Evolutionary conservation across 2,888 invertebrate genomes (phyloP), one percentile per base, ranked within the genome.

Genomic region (Branchellion lobata): DNA sequence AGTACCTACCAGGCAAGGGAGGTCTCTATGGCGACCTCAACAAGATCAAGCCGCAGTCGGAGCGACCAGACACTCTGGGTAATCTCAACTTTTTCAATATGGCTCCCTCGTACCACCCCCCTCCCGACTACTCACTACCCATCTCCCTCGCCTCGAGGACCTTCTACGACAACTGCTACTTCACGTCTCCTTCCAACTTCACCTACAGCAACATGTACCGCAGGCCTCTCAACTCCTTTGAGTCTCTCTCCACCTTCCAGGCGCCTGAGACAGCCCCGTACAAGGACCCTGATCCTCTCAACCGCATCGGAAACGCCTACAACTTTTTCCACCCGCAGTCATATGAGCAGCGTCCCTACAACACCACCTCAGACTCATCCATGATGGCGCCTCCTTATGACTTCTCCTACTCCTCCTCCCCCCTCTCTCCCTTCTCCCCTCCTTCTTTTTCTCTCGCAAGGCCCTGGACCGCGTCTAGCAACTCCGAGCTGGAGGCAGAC

Each of bases 171-270:
- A 77, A 77, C 36, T 77, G 57, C 65, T 77, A 53, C 61, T 65
- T 77, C 40, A 29, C 77, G n/a, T 1, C 61, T 2, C 29, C 77
- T 5, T 24, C 77, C 34, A 65, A 61, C 61, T 53, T 77, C 11
- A 24, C 77, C 27, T 77, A 77, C 33, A 36, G 77, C n/a, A 77
- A 77, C 34, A 53, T 77, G 33, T 77, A 77, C 77, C 53, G 57
- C 77, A 57, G 53, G 31, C 53, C 77, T 18, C 40, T 31, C 53
- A 75, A 75, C 75, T 31, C 29, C 29, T 57, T 53, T 27, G 57
- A 57, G 1, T 33, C 61, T 0, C 34, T 31, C 33, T 24, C 33
- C 33, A n/a, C 51, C 31, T 77, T 77, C 53, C 73, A 73, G 31
- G n/a, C 40, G 29, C 65, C 77, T 11, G 77, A 77, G n/a, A 51